Conservation (phyloP, 1,140 invertebrate species). For the Mercenaria mercenaria region DNA sequence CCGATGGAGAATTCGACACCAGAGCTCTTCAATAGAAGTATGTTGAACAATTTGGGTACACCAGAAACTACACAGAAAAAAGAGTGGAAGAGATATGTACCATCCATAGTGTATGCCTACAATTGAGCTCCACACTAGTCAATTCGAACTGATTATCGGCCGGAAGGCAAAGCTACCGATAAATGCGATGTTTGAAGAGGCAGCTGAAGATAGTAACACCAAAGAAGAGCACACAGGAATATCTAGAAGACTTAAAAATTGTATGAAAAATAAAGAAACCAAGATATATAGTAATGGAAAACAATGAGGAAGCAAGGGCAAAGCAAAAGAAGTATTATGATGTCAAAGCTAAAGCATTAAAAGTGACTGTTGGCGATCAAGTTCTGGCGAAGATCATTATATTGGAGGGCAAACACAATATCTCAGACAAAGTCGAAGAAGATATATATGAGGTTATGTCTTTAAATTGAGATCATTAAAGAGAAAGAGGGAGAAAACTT, state of each 20-base stretch:
- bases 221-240: neutral
- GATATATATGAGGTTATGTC: conserved; percentile 16
- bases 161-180: neutral
- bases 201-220: neutral
- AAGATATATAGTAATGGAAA: neutral
- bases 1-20: too few species aligned
- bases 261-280: neutral
- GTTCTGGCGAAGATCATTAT: neutral
- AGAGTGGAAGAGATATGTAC: neutral
- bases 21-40: neutral
- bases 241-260: neutral
- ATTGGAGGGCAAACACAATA: conserved; percentile 22
- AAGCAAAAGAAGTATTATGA: conserved; percentile 16
- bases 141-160: neutral
- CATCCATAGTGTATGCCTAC: neutral
- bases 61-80: neutral
- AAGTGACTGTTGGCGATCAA: neutral
- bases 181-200: neutral
- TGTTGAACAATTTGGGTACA: neutral
- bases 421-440: neutral
- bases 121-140: neutral
- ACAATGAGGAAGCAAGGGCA: neutral
- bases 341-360: neutral
- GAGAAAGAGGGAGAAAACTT: neutral
- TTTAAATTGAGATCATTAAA: neutral